phyloP scores from a whole-genome alignment of 2,113 vertebrate genomes.

The Monopterus albus region DNA sequence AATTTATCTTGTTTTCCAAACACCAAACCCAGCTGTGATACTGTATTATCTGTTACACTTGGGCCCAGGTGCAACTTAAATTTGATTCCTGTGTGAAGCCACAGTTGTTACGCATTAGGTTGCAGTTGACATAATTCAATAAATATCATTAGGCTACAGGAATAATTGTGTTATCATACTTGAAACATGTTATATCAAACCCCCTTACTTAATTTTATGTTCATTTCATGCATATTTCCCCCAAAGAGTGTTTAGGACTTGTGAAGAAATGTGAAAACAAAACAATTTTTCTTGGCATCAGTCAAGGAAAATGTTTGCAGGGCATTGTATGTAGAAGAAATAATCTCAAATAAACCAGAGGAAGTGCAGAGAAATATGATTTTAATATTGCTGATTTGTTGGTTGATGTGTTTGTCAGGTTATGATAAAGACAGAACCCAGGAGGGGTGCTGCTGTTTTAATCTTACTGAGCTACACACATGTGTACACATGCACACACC shows the following conservation, averaged over 20 bases:
- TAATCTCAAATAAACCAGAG: constrained; percentile 10
- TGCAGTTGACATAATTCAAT: background rate
- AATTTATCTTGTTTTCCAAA: background rate
- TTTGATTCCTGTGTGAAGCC: too few species aligned
- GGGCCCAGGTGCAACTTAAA: background rate
- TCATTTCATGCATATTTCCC: background rate
- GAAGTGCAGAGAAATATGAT: background rate
- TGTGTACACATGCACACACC: background rate
- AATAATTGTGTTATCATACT: background rate
- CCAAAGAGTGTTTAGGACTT: too few species aligned
- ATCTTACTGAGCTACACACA: constrained; percentile 26
- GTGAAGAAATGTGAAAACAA: background rate
- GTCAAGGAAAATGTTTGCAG: constrained; percentile 6
- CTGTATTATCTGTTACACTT: background rate
- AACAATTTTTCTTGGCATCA: background rate
- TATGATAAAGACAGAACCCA: constrained; percentile 25
- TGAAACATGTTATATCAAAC: background rate
- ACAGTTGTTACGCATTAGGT: too few species aligned
- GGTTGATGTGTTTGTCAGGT: constrained; percentile 37
- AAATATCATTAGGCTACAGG: background rate
- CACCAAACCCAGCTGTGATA: too few species aligned
- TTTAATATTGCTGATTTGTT: constrained; percentile 18
- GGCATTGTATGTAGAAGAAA: background rate
- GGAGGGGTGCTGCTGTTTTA: constrained; percentile 35
- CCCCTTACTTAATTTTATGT: background rate